Evolutionary conservation across 2,797 vertebrate genomes (phyloP).

Genomic region (Macrochelys suwanniensis): DNA sequence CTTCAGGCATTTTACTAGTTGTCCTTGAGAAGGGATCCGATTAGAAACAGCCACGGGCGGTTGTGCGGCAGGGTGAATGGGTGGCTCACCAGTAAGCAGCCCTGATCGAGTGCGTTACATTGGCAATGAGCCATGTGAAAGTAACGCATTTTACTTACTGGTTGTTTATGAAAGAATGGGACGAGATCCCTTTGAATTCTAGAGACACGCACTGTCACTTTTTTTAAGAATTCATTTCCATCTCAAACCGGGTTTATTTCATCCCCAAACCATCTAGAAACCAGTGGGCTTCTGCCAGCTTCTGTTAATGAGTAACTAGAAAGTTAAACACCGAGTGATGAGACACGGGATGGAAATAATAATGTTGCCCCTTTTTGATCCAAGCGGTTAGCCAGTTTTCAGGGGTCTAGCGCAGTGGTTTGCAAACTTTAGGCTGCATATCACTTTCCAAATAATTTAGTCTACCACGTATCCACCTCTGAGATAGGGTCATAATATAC

Average conservation of each 20-base stretch:
- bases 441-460: too few species aligned
- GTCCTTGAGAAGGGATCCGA: rapidly evolving
- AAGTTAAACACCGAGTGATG: not conserved
- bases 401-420: not conserved
- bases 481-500: too few species aligned
- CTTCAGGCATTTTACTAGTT: not conserved
- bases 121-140: not conserved
- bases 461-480: too few species aligned
- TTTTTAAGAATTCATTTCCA: not conserved
- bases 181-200: not conserved
- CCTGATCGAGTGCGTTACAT: not conserved
- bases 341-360: not conserved
- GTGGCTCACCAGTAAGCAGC: not conserved
- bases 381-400: not conserved
- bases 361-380: not conserved
- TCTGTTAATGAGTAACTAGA: not conserved
- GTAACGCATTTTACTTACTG: not conserved
- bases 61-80: rapidly evolving
- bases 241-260: not conserved
- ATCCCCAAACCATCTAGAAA: not conserved
- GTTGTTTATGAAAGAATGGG: not conserved
- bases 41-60: rapidly evolving
- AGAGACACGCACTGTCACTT: not conserved
- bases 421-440: too few species aligned
- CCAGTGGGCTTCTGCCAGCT: not conserved